Evolutionary conservation across 2,797 vertebrate species (phyloP).

Genomic region (Carduelis carduelis): DNA sequence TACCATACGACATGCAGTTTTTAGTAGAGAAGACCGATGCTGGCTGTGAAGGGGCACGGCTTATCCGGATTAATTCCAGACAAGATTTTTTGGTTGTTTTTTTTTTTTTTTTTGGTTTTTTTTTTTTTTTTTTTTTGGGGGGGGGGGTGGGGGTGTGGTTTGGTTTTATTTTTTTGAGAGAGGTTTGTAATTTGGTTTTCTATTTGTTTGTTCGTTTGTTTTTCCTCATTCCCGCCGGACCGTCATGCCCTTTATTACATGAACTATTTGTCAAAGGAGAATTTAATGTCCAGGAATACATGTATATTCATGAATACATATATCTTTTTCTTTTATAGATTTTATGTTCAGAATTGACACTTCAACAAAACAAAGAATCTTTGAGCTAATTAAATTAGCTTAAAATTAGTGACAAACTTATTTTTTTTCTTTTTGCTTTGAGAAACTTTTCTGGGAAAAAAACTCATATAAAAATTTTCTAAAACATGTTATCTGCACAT

Average conservation of each 20-base stretch:
- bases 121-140: too few relatives aligned
- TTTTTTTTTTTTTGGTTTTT: not conserved
- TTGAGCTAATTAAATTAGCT: not conserved
- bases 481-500: not conserved
- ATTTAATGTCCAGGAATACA: not conserved
- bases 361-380: not conserved
- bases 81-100: not conserved
- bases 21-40: not conserved
- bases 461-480: not conserved
- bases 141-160: too few relatives aligned
- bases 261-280: not conserved
- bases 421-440: not conserved
- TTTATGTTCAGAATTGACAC: not conserved
- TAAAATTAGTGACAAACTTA: not conserved
- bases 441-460: not conserved
- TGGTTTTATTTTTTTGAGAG: not conserved
- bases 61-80: not conserved
- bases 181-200: not conserved
- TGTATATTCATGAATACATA: not conserved
- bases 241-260: not conserved
- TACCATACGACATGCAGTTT: not conserved
- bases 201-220: not conserved
- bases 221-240: not conserved
- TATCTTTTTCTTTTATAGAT: not conserved
- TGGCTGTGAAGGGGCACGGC: not conserved